Conservation (phyloP, 2,888 invertebrate species). For the Volucella inanis region DNA sequence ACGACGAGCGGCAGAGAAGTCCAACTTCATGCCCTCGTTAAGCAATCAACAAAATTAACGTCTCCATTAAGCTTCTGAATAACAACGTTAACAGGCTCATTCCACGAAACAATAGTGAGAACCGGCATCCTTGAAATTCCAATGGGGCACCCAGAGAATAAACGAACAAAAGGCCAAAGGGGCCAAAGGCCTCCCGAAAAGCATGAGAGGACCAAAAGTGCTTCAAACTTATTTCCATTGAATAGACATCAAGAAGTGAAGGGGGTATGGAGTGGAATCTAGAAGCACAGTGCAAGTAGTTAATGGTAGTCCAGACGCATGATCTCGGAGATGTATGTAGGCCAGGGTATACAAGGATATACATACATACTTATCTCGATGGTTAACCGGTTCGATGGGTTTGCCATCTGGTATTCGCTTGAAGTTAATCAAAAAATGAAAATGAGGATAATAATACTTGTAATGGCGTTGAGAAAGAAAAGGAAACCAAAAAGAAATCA, state of each 20-base stretch:
- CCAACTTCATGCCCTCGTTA: conserved; percentile 15
- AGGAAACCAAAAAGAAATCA: conserved; percentile 28
- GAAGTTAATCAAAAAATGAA: conserved; percentile 54
- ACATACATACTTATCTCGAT: conserved; percentile 14
- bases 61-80: conserved; percentile 48
- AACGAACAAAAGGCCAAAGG: too few relatives aligned
- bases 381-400: conserved; percentile 41
- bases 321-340: too few relatives aligned
- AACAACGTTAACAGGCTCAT: conserved; percentile 51
- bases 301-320: too few relatives aligned
- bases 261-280: too few relatives aligned
- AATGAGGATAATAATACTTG: conserved; percentile 51
- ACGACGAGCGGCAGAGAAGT: background rate
- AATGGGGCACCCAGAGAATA: too few relatives aligned
- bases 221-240: background rate
- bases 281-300: too few relatives aligned
- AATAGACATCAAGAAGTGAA: background rate
- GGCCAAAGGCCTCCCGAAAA: too few relatives aligned
- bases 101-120: background rate
- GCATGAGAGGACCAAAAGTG: background rate
- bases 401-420: conserved; percentile 47
- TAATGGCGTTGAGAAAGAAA: conserved; percentile 34
- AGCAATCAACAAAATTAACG: conserved; percentile 61
- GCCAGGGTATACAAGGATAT: too few relatives aligned
- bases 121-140: background rate